These are phyloP conservation scores for Sylvia borin DNA, from an alignment of 2,797 vertebrate species.

Conservation along the genomic window DNA sequence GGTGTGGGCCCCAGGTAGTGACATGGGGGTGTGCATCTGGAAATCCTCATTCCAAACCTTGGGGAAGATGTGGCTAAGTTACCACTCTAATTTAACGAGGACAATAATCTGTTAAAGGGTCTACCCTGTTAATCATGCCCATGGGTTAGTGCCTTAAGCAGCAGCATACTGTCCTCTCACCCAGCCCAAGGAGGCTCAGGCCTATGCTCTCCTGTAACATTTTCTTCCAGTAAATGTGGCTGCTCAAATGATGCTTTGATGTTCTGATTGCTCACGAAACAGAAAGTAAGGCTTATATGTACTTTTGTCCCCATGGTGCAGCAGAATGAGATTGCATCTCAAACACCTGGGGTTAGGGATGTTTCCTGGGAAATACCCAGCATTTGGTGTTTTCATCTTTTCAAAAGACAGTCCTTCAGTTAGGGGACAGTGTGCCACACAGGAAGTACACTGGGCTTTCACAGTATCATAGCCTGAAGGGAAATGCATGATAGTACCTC, in stretches of 20 bases:
- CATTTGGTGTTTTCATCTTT: not conserved
- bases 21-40: not conserved
- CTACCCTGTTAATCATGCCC: not conserved
- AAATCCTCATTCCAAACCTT: not conserved
- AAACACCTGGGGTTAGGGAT: not conserved
- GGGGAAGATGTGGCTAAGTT: not conserved
- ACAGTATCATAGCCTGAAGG: not conserved
- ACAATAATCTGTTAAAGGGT: not conserved
- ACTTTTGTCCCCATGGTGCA: not conserved
- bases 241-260: not conserved
- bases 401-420: not conserved
- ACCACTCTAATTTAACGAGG: not conserved
- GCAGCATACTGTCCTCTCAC: not conserved
- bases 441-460: conserved; percentile 10
- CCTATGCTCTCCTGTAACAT: accelerated
- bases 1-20: not conserved
- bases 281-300: not conserved
- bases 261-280: not conserved
- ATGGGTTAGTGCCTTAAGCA: not conserved
- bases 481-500: not conserved
- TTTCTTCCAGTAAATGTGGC: not conserved
- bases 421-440: not conserved
- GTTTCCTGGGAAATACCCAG: not conserved
- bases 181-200: not conserved
- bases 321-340: not conserved